A percentile compares a stretch with the other conserved stretches of the same genome.
These are phyloP conservation scores for Sclerurus mexicanus DNA, from an alignment of 2,113 vertebrate species.

Conservation along the genomic window DNA sequence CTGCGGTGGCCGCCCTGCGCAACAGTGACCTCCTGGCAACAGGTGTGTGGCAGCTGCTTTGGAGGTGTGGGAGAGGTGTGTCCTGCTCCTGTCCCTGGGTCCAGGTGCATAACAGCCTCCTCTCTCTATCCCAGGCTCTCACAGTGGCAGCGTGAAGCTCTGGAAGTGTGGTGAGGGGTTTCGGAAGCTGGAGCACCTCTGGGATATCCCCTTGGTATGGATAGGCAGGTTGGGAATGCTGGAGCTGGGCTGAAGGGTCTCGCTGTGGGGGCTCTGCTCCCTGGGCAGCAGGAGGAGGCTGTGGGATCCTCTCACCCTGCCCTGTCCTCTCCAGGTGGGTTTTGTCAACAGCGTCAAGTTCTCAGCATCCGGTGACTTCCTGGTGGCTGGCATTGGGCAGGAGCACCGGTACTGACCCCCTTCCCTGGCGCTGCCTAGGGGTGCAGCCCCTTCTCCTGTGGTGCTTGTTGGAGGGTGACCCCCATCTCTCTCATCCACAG, in stretches of 20 bases:
- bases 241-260: background rate
- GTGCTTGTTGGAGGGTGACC: background rate
- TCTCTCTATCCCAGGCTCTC: constrained; percentile 80
- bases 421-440: rapidly evolving
- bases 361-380: constrained; percentile 85
- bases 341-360: constrained; percentile 96
- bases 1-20: background rate
- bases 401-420: constrained; percentile 86
- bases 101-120: background rate
- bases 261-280: rapidly evolving
- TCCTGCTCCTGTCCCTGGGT: background rate
- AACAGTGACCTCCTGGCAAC: constrained; percentile 47
- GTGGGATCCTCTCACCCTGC: background rate
- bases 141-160: constrained; percentile 81
- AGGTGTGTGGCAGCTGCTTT: background rate
- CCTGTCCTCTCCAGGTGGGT: background rate
- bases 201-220: constrained; percentile 86
- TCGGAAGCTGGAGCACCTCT: constrained; percentile 82
- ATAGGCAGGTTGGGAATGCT: background rate
- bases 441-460: rapidly evolving
- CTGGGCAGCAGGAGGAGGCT: background rate
- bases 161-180: constrained; percentile 89
- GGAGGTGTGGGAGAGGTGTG: background rate
- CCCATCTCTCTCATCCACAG: constrained; percentile 13
- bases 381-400: constrained; percentile 92